Evolutionary conservation across 2,797 vertebrate genomes (phyloP), one percentile per base, ranked within the genome.

Genomic region (Oreochromis grahami): DNA sequence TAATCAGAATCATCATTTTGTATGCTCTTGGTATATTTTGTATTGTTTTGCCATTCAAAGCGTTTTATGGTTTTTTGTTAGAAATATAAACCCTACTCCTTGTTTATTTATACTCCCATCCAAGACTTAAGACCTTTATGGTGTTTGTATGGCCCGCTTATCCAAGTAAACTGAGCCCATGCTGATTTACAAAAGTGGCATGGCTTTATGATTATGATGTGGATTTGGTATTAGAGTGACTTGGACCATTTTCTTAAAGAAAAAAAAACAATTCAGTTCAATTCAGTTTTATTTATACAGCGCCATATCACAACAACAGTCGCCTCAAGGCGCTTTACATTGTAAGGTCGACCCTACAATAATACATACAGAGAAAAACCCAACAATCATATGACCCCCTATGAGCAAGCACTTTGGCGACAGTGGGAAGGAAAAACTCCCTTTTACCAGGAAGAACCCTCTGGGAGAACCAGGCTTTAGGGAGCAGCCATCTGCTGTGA

Each of bases 181-280:
- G 29, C 50, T 79, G 52, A 84, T 70, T 80, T 81, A 82, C 63
- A 36, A 32, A 48, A 77, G 34, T 8, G 19, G 70, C 5, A 5
- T 4, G 8, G 24, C 52, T 89, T 84, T 56, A 77, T 76, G 63
- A 43, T 76, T 36, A 58, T 48, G 72, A 80, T 21, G 76, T 68
- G 83, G 79, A 26, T 70, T 89, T 68, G 77, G 86, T 88, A 88
- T 87, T 79, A 89, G 60, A 79, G 36, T 34, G 52, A 74, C 45
- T 72, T 36, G 41, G 80, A 68, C 52, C 34, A 68, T 55, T 87
- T 88, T 89, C 68, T 80, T 41, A 17, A 56, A 51, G 82, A 84
- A 89, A 78, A 79, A 79, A 74, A 58, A 58, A 1, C 26, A 58
- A 58, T 58, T 58, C 26, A 58, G 55, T 58, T 58, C 5, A 58